phyloP scores from a whole-genome alignment of 2,888 invertebrate species.

The Euplagia quadripunctaria region DNA sequence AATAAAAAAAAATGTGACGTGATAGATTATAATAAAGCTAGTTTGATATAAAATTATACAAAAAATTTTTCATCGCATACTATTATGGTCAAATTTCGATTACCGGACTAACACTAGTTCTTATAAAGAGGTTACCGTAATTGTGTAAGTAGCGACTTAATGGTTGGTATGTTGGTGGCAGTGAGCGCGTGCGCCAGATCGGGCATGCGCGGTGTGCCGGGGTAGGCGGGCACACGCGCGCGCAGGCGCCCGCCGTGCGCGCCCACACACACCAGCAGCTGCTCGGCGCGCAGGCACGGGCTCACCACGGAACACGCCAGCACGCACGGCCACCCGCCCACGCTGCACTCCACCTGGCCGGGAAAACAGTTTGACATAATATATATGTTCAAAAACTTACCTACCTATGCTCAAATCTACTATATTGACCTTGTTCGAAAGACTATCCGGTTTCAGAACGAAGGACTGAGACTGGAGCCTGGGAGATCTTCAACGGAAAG shows the following conservation, averaged over 20 bases:
- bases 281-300: slow-evolving; percentile 97
- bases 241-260: slow-evolving; percentile 97
- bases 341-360: slow-evolving; percentile 91
- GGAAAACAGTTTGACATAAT: neutral
- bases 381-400: neutral
- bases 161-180: slow-evolving; percentile 63
- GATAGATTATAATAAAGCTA: too few species aligned
- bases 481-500: too few species aligned
- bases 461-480: too few species aligned
- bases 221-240: slow-evolving; percentile 97
- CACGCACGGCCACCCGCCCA: slow-evolving; percentile 95
- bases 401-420: too few species aligned
- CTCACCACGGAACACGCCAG: slow-evolving; percentile 95
- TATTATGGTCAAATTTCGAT: too few species aligned
- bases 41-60: too few species aligned
- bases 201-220: slow-evolving; percentile 91
- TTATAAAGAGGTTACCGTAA: slow-evolving; percentile 76
- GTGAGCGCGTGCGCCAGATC: slow-evolving; percentile 93
- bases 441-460: too few species aligned
- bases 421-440: too few species aligned
- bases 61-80: too few species aligned
- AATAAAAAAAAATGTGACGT: too few species aligned
- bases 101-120: neutral
- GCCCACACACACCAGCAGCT: slow-evolving; percentile 96
- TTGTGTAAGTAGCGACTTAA: slow-evolving; percentile 76